These are phyloP conservation scores for Myotis planiceps DNA, from an alignment of 2,797 vertebrate genomes.

Conservation along the genomic window DNA sequence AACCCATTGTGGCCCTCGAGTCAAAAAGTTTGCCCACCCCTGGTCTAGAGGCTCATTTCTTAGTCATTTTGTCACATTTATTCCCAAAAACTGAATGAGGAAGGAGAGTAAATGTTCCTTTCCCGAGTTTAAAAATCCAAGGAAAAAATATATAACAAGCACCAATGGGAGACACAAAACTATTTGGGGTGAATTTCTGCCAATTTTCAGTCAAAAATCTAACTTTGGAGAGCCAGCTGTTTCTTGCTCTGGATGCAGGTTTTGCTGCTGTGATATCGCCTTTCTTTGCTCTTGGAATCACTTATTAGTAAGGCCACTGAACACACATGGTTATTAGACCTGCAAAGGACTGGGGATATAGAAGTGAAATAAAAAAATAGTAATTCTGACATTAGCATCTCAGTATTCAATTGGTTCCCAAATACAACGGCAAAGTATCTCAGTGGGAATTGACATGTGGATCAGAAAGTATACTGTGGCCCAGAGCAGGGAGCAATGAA, in stretches of 20 bases:
- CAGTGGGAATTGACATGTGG: neutral
- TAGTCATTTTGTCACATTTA: neutral
- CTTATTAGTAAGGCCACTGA: neutral
- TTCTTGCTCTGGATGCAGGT: neutral
- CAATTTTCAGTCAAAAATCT: neutral
- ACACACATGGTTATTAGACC: neutral
- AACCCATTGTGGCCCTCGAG: too few relatives aligned
- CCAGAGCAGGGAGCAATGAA: accelerated
- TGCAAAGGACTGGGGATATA: neutral
- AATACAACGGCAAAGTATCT: neutral
- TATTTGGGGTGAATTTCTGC: neutral
- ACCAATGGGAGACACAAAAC: neutral
- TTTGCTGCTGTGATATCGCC: neutral
- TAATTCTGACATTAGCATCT: neutral
- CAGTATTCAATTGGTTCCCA: neutral
- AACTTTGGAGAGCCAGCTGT: neutral
- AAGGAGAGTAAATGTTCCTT: neutral
- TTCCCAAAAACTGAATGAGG: neutral
- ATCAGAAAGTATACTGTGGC: accelerated
- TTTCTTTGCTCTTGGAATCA: neutral
- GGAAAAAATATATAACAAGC: neutral
- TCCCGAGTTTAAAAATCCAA: neutral
- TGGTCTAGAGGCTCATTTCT: neutral
- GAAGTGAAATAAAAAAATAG: neutral
- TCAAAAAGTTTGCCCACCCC: too few relatives aligned